phyloP scores from a whole-genome alignment of 2,888 invertebrate species.

The Habroteleia sp. region DNA sequence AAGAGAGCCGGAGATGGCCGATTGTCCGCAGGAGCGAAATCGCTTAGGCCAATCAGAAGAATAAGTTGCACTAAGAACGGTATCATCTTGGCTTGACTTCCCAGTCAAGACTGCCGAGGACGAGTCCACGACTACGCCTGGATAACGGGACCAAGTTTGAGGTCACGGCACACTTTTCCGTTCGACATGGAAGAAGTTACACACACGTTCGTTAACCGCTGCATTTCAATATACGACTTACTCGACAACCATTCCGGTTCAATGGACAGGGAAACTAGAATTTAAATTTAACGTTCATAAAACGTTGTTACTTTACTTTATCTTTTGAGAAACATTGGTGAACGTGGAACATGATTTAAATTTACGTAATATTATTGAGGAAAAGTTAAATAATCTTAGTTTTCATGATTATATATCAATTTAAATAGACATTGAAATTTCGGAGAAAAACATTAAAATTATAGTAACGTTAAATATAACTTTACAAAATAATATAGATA shows the following conservation, averaged over 20 bases:
- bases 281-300: too few species aligned
- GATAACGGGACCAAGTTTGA: constrained; percentile 79
- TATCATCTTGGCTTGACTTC: constrained; percentile 79
- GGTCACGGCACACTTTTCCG: constrained; percentile 79
- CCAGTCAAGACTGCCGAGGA: constrained; percentile 77
- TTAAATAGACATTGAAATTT: too few species aligned
- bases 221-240: constrained; percentile 20
- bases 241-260: constrained; percentile 23
- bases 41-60: constrained; percentile 71
- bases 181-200: constrained; percentile 51
- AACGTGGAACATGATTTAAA: too few species aligned
- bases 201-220: constrained; percentile 24
- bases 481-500: too few species aligned
- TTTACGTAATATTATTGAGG: too few species aligned
- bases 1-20: constrained; percentile 63
- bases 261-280: too few species aligned
- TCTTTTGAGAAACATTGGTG: too few species aligned
- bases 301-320: too few species aligned
- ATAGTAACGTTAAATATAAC: too few species aligned
- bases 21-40: constrained; percentile 69
- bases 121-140: constrained; percentile 72
- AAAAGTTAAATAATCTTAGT: too few species aligned
- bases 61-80: constrained; percentile 71
- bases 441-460: too few species aligned
- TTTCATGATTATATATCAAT: too few species aligned